These are phyloP conservation scores for Portevinia maculata DNA, from an alignment of 2,888 invertebrate genomes.

Conservation along the genomic window DNA sequence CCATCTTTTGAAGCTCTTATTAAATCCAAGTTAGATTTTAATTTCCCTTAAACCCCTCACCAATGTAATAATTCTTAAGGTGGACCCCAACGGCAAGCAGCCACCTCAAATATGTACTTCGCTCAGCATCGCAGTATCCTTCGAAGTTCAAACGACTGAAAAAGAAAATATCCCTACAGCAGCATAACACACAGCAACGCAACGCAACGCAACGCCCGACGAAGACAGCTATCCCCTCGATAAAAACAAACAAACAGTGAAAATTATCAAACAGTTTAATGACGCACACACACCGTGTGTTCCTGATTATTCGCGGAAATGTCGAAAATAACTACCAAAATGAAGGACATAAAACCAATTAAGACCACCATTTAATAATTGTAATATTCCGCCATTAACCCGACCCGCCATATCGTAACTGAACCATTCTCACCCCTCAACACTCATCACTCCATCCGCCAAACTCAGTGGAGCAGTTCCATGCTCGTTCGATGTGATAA, in stretches of 20 bases:
- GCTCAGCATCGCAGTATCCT: conserved; percentile 36
- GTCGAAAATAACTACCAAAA: conserved; percentile 73
- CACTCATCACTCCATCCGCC: background rate
- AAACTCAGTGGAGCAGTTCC: background rate
- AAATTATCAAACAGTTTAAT: conserved; percentile 73
- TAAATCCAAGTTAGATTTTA: conserved; percentile 74
- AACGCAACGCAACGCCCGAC: background rate
- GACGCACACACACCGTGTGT: conserved; percentile 68
- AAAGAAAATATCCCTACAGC: conserved; percentile 55
- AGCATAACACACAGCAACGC: conserved; percentile 27
- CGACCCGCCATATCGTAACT: conserved; percentile 32
- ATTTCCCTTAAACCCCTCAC: conserved; percentile 55
- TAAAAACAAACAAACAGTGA: conserved; percentile 70
- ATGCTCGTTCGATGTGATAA: conserved; percentile 56
- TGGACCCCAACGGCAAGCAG: conserved; percentile 39
- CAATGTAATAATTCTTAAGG: conserved; percentile 62
- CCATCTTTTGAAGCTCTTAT: conserved; percentile 66
- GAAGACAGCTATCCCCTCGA: conserved; percentile 6
- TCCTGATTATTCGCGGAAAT: conserved; percentile 71
- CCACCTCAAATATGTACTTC: background rate
- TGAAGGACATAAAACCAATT: conserved; percentile 75
- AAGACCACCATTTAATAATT: conserved; percentile 74
- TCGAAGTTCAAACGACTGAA: conserved; percentile 47
- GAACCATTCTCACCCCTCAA: conserved; percentile 13
- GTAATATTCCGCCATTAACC: conserved; percentile 74